Conservation (phyloP, 2,888 invertebrate species). For the Ecliptopera silaceata region DNA sequence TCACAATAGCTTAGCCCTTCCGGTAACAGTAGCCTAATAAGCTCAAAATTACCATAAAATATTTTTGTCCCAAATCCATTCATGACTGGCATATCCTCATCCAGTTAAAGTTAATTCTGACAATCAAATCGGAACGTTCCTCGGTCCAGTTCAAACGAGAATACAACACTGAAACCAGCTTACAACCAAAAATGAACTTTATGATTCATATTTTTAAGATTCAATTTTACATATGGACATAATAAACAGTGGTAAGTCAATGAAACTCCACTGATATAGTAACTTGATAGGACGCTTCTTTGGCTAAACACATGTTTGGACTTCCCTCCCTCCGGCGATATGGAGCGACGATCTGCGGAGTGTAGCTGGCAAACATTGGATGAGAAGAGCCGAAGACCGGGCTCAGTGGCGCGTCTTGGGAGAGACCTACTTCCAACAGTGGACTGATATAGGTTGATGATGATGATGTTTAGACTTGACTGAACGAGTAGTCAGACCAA, state of each 20-base stretch:
- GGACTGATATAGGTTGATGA: too few relatives aligned
- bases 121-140: constrained; percentile 60
- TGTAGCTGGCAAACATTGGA: too few relatives aligned
- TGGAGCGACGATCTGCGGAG: too few relatives aligned
- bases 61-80: constrained; percentile 18
- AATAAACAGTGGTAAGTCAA: neutral
- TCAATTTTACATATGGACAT: neutral
- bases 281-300: too few relatives aligned
- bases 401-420: too few relatives aligned
- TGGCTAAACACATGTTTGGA: too few relatives aligned
- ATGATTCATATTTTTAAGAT: neutral
- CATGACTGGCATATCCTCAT: constrained; percentile 31
- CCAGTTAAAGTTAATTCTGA: constrained; percentile 65
- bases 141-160: constrained; percentile 32
- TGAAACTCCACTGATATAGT: too few relatives aligned
- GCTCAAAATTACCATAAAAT: constrained; percentile 6
- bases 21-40: neutral
- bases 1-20: neutral
- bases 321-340: too few relatives aligned
- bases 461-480: too few relatives aligned
- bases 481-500: too few relatives aligned
- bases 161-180: neutral
- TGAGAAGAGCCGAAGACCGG: too few relatives aligned
- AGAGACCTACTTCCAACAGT: too few relatives aligned
- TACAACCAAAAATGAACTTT: neutral